A percentile compares a stretch with the other conserved stretches of the same genome.
phyloP scores from a whole-genome alignment of 2,797 vertebrate species.

The Bovichtus diacanthus region DNA sequence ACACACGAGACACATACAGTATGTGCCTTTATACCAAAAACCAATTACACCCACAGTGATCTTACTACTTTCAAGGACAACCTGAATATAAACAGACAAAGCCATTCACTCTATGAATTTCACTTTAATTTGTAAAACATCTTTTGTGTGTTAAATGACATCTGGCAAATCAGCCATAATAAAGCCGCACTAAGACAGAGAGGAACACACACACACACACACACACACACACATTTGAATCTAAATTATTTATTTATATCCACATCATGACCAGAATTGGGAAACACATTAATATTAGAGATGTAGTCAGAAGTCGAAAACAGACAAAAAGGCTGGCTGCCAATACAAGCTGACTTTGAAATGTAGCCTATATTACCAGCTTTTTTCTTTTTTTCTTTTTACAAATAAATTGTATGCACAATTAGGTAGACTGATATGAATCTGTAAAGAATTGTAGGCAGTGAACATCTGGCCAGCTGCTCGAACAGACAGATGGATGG shows the following conservation, averaged over 20 bases:
- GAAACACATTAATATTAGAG: slow-evolving; percentile 54
- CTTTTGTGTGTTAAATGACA: slow-evolving; percentile 1
- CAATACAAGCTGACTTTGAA: neutral
- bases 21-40: neutral
- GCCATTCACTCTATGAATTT: neutral
- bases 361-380: neutral
- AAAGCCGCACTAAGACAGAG: neutral
- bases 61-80: slow-evolving; percentile 2
- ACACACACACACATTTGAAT: slow-evolving; percentile 12
- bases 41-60: neutral
- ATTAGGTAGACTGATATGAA: neutral
- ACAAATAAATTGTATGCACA: slow-evolving; percentile 11
- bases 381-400: slow-evolving; percentile 1
- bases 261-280: slow-evolving; percentile 35
- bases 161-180: neutral
- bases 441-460: neutral
- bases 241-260: slow-evolving; percentile 55
- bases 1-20: neutral
- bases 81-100: slow-evolving; percentile 7
- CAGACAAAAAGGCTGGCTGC: neutral
- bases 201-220: neutral
- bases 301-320: slow-evolving; percentile 40
- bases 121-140: slow-evolving; percentile 6
- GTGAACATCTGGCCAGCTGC: slow-evolving; percentile 25
- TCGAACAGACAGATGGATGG: neutral